Evolutionary conservation across 2,113 vertebrate genomes (phyloP).

Genomic region (Aphyosemion australe): DNA sequence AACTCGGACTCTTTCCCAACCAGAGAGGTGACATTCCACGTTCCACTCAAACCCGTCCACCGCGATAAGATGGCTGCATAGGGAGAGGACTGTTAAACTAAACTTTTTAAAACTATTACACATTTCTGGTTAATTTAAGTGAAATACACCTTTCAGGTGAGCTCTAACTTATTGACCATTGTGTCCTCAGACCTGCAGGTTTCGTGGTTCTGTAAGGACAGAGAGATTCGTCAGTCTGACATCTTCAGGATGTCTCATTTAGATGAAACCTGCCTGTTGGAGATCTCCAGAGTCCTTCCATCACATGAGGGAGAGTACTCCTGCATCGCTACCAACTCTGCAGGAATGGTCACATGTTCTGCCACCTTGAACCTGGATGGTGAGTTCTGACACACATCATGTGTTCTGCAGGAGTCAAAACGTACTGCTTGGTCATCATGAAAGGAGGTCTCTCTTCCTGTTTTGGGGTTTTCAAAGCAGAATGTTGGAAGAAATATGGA

Average conservation of each 20-base stretch:
- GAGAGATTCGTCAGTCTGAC: slow-evolving; percentile 87
- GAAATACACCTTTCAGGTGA: neutral
- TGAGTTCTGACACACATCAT: slow-evolving; percentile 58
- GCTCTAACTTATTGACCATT: neutral
- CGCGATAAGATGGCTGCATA: no score
- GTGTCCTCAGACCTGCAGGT: slow-evolving; percentile 85
- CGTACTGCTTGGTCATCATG: no score
- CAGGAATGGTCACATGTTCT: slow-evolving; percentile 89
- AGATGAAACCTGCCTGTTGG: slow-evolving; percentile 89
- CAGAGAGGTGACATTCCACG: no score
- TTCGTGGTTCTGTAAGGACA: slow-evolving; percentile 89
- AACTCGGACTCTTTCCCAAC: no score
- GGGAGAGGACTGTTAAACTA: no score
- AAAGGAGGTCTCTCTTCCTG: no score
- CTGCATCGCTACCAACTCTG: slow-evolving; percentile 88
- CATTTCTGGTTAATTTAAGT: no score
- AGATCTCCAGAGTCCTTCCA: slow-evolving; percentile 85
- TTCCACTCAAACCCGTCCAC: no score
- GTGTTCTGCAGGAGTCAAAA: no score
- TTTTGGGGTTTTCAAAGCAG: no score
- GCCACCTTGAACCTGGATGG: slow-evolving; percentile 87
- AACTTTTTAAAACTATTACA: no score
- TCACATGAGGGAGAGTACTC: slow-evolving; percentile 89
- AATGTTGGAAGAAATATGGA: no score
- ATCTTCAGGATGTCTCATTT: slow-evolving; percentile 91